A percentile compares a stretch with the other conserved stretches of the same genome.
These are phyloP conservation scores for Pongo pygmaeus DNA, from an alignment of 2,113 vertebrate genomes.

Conservation along the genomic window DNA sequence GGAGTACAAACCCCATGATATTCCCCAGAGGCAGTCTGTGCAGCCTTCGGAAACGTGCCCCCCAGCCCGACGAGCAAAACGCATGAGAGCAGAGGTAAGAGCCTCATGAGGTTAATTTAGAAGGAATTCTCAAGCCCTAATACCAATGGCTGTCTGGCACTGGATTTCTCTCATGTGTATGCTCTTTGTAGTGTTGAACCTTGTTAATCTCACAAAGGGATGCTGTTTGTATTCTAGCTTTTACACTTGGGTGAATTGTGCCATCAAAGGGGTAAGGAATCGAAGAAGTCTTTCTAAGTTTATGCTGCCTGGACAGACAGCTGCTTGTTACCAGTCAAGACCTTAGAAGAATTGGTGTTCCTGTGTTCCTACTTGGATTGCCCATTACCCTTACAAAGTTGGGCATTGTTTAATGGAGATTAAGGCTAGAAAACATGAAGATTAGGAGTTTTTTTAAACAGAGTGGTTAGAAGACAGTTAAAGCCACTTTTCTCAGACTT, in stretches of 20 bases:
- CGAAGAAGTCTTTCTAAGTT: not conserved
- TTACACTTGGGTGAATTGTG: not conserved
- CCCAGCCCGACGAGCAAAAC: conserved; percentile 91
- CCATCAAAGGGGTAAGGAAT: not conserved
- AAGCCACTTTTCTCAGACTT: not conserved
- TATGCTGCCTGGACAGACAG: not conserved
- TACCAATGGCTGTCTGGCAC: not conserved
- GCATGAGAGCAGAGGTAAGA: conserved; percentile 92
- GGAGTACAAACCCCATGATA: conserved; percentile 92
- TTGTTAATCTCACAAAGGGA: not conserved
- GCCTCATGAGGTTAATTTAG: rapidly evolving
- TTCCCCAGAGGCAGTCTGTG: conserved; percentile 87
- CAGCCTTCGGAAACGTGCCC: conserved; percentile 83
- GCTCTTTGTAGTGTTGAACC: not conserved
- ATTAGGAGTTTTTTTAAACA: not conserved
- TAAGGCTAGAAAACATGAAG: not conserved
- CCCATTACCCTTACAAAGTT: not conserved
- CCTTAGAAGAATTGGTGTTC: not conserved
- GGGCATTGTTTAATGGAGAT: not conserved
- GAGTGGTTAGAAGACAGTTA: not conserved
- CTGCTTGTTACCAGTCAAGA: not conserved
- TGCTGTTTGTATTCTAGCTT: not conserved
- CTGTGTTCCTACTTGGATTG: not conserved
- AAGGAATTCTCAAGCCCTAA: not conserved
- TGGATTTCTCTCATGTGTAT: rapidly evolving